Conservation (phyloP, 1,140 invertebrate species). For the Aphelenchoides avenae region DNA sequence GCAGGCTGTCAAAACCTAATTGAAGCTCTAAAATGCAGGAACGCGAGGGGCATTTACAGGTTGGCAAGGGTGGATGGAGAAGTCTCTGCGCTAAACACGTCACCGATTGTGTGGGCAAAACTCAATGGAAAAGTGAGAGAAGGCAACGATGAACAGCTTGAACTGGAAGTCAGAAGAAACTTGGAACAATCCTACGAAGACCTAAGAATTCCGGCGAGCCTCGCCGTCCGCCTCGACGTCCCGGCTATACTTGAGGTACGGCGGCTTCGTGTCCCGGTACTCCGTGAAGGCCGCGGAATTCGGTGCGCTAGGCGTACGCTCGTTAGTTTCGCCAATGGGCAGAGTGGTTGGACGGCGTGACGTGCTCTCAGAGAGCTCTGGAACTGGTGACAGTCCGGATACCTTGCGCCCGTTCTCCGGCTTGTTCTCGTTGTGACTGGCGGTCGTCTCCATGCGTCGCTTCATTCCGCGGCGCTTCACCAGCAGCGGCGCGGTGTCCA, state of each 20-base stretch:
- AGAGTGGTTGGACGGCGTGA: slow-evolving; percentile 7
- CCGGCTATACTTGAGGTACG: slow-evolving; percentile 47
- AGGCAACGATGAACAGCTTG: no score
- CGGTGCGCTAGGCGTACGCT: slow-evolving; percentile 3
- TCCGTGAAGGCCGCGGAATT: slow-evolving; percentile 43
- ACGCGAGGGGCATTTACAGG: no score
- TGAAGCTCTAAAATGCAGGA: no score
- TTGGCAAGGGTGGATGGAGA: no score
- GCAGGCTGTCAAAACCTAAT: no score
- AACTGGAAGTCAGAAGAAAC: no score
- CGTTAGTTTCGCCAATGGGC: slow-evolving; percentile 1
- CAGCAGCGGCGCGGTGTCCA: slow-evolving; percentile 54
- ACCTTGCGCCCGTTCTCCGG: not conserved
- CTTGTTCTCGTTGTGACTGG: slow-evolving; percentile 23
- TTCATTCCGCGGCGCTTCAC: slow-evolving; percentile 56
- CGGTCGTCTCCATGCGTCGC: slow-evolving; percentile 16
- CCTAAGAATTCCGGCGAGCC: no score
- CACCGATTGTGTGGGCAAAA: no score
- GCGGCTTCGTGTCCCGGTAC: slow-evolving; percentile 52
- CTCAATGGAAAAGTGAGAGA: no score
- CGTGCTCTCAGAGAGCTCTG: slow-evolving; percentile 20
- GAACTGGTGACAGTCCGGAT: slow-evolving; percentile 6
- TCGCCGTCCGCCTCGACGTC: no score
- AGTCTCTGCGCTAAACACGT: no score
- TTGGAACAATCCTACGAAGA: no score